Percentiles rank a stretch among this genome's conserved stretches.
Evolutionary conservation across 1,140 invertebrate genomes (phyloP).

Genomic region (Bradynema listronoti): DNA sequence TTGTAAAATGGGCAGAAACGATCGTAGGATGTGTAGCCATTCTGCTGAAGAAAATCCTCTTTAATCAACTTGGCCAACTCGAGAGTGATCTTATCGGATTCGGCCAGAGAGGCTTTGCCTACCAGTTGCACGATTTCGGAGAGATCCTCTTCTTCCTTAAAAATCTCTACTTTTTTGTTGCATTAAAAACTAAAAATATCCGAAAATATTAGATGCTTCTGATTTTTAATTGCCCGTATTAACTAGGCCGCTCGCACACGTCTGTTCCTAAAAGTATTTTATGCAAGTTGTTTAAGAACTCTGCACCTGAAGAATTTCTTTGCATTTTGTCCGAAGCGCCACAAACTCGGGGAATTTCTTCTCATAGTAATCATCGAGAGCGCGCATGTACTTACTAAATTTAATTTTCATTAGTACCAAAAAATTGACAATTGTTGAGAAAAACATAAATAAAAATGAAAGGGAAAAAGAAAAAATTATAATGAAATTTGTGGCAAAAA

Average conservation of each 20-base stretch:
- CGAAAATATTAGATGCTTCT: not conserved
- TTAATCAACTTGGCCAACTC: conserved; percentile 96
- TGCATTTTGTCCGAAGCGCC: conserved; percentile 70
- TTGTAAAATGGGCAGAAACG: conserved; percentile 99
- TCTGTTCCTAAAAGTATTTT: no score
- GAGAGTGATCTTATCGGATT: conserved; percentile 96
- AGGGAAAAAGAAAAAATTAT: no score
- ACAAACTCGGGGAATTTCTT: conserved; percentile 96
- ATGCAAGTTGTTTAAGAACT: no score
- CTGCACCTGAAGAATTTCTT: conserved; percentile 69
- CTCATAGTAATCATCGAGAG: conserved; percentile 97
- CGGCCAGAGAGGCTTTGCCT: conserved; percentile 85
- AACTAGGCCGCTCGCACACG: no score
- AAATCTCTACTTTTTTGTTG: conserved; percentile 34
- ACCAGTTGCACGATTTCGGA: conserved; percentile 99
- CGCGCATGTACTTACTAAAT: conserved; percentile 83
- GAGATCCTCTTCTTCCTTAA: conserved; percentile 97
- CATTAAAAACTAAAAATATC: not conserved
- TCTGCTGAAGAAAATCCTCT: conserved; percentile 97
- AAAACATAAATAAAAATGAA: not conserved
- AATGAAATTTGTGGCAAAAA: no score
- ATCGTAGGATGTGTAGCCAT: conserved; percentile 82
- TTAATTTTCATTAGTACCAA: not conserved
- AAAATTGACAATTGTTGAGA: no score
- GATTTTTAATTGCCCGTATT: no score